Evolutionary conservation across 2,888 invertebrate genomes (phyloP), one percentile per base, ranked within the genome.

Genomic region (Parascotia fuliginaria): DNA sequence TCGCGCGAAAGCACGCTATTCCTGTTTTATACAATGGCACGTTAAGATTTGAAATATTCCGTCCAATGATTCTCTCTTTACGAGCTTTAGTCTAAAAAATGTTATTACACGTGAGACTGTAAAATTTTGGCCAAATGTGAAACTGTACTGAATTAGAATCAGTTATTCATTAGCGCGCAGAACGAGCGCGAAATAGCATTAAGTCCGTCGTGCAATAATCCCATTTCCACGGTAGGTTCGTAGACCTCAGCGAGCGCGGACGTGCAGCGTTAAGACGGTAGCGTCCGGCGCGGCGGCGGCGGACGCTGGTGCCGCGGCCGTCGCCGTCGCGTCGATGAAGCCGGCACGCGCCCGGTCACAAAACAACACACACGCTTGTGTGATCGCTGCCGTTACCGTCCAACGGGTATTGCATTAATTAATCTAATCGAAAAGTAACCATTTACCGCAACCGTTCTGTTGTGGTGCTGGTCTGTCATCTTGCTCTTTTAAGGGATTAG

Each of bases 171-270:
- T 66, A 53, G 32, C 34, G 73, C 72, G 63, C 67, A 77, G 73
- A 81, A 77, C 74, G 75, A 85, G 84, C 78, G 80, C 82, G 76
- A 83, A 87, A 84, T 80, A 76, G 77, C 79, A 76, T 83, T 80
- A 79, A 77, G 79, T 76, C 74, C 80, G 77, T 81, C 85, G 85
- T 77, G 85, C 82, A 84, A 83, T 87, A 89, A 88, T 88, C 85
- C 81, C 81, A 87, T 88, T 88, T 88, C 84, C 86, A 88, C 85
- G 87, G 86, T 83, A 60, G 83, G 87, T 87, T 87, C 85, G 83
- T 74, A 87, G 86, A 87, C 85, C 85, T 75, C 81, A 71, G 15
- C 67, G 56, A 37, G 46, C 39, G 43, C 61, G 27, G 51, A 39
- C 42, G 51, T 7, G 24, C 24, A 7, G 24, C 24, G 19, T 2